phyloP scores from a whole-genome alignment of 1,140 invertebrate genomes.

The Nymphalis io region DNA sequence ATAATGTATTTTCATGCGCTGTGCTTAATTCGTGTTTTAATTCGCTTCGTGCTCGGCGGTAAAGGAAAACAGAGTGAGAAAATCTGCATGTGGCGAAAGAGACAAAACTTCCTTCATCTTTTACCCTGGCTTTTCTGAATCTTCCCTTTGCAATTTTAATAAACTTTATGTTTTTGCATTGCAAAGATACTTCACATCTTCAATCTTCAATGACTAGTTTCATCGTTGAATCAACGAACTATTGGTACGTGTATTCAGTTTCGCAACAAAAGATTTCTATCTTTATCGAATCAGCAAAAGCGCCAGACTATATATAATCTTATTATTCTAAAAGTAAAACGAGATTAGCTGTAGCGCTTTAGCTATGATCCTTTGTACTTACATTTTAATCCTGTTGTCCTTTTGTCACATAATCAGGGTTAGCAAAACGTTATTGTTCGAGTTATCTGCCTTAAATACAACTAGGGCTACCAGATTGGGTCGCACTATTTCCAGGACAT shows the following conservation, averaged over 20 bases:
- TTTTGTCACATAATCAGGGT: slow-evolving; percentile 44
- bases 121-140: too few species aligned
- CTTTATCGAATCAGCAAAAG: slow-evolving; percentile 30
- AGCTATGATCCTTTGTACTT: slow-evolving; percentile 61
- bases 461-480: slow-evolving; percentile 5
- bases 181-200: too few species aligned
- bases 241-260: background rate
- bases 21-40: too few species aligned
- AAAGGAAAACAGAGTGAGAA: too few species aligned
- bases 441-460: slow-evolving; percentile 38
- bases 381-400: slow-evolving; percentile 63
- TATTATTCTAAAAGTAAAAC: slow-evolving; percentile 60
- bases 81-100: too few species aligned
- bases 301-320: slow-evolving; percentile 22
- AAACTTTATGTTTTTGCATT: too few species aligned
- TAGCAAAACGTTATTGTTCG: slow-evolving; percentile 53
- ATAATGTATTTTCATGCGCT: too few species aligned
- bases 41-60: too few species aligned
- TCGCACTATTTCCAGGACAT: background rate
- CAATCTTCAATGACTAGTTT: background rate
- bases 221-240: background rate
- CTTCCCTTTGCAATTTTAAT: too few species aligned
- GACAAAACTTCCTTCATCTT: too few species aligned
- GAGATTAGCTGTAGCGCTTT: slow-evolving; percentile 59
- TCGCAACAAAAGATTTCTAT: slow-evolving; percentile 12